Base-by-base conservation (phyloP, 2,888 invertebrate genomes). In the Caenorhabditis uteleia region DNA sequence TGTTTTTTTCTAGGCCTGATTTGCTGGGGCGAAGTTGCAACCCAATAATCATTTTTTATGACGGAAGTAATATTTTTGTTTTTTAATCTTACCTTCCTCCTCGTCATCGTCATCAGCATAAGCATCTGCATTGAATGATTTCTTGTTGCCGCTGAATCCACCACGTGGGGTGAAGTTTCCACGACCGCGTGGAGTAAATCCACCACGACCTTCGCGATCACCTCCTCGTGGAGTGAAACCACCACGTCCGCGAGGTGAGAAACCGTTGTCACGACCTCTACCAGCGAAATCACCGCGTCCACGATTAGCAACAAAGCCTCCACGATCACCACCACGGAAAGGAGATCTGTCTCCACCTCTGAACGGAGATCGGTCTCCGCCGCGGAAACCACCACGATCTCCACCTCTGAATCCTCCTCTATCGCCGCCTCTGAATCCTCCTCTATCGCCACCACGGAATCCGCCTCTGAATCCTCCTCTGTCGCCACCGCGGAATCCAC, bases 141-240 rank as follows among this genome's bases (percentile, higher is more conserved):
- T 70, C 36, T 68, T 57, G 48, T 75, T 71, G 46, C 69, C 65
- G 21, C 60, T 61, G 51, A 59, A 59, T 14, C 59, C 66, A 26
- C 56, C 59, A 14, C 49, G 14, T 38, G 34, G 31, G 10, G 39
- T 49, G 34, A 34, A 27, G 20, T 49, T 33, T 12, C 68, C 59
- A 23, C 66, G 66, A 16, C 71, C 68, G 16, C 70, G 49, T 27
- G 66, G 62, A 34, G 61, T 65, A 54, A 71, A 71, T 18, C 53
- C 56, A 42, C 59, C 56, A 25, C 61, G 46, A 3, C 65, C 74
- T 27, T 57, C 51, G 12, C 47, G 44, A 31, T 56, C 43, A 29
- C 62, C 66, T 60, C 59, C 67, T 25, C 64, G 50, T 23, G 49
- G 26, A 33, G 51, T 31, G 8, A 64, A 46, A 27, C 27, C 38